Base-by-base conservation (phyloP, 2,888 invertebrate species). In the Pharmacophagus antenor region DNA sequence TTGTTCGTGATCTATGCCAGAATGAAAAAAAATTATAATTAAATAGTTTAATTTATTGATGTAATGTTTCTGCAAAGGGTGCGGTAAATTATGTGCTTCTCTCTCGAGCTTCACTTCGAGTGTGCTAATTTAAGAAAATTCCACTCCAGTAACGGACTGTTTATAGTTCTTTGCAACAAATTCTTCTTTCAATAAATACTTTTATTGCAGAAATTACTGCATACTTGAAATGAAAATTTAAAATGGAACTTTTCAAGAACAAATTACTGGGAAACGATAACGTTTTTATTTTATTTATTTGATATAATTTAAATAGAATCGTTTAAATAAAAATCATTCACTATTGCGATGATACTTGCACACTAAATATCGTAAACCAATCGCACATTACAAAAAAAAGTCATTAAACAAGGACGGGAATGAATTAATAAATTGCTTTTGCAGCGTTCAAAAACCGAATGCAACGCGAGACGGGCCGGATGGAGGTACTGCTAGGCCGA, bases 351-450 rank as follows among this genome's bases (percentile, higher is more conserved):
- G 2, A 7, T 2, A 41, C 42, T 6, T n/a, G 17, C 17, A 42
- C 17, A 17, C 4, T 17, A n/a, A n/a, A 42, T 17, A 7, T 6
- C 17, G 5, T 17, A 17, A n/a, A 17, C 31, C 2, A 31, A 6
- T 17, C 42, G 1, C 42, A 27, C 5, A 7, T 27, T 7, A 27
- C 5, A 27, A 7, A 27, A 27, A 27, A 27, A 27, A 5, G 10
- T 7, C 48, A 41, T 17, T 20, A 46, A 17, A 5, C 23, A 12
- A 20, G 21, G 31, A n/a, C 10, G 44, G 21, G 12, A 47, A 25
- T 25, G n/a, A 56, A 49, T 42, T 50, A 50, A 56, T 56, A 50
- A 49, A 50, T 56, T 48, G 44, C 50, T 41, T 23, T 52, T 47
- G 18, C 25, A 31, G 47, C 37, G 23, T 47, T 47, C 58, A 37